Evolutionary conservation across 2,888 invertebrate genomes (phyloP), one percentile per base, ranked within the genome.

Genomic region (Cheilosia grossa): DNA sequence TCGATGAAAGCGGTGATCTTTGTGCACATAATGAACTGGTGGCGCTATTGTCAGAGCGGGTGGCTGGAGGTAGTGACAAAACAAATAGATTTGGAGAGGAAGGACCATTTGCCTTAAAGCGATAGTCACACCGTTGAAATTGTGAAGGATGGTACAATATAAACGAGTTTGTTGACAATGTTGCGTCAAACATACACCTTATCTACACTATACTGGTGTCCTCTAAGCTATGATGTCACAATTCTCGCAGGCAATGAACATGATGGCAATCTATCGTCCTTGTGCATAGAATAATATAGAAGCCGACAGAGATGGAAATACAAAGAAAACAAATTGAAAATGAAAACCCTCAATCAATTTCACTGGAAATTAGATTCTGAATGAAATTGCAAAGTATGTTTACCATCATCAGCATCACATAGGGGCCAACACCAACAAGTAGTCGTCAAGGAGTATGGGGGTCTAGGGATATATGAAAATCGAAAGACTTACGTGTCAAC

Each of bases 281-380:
- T 79, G 21, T 56, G 53, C 69, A 58, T 54, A 56, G 54, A 53
- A 77, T 78, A 72, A 78, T 67, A 42, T 67, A 42, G 66, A 66
- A 64, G 70, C 59, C 33, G 49, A 69, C 69, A 64, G 47, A 69
- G 51, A 69, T 63, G 51, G 69, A 74, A 73, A 79, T 74, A 53
- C 63, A 69, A 78, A 67, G 73, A 73, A 79, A 83, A 79, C 73
- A 83, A 79, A 83, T 83, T 83, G 82, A 83, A 83, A 83, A 69
- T 79, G 82, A 79, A 74, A 74, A 73, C 79, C 74, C 59, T 83
- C 80, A 83, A 83, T 83, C 83, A 75, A 79, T 83, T 83, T 83
- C 74, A 83, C 64, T 83, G 70, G 79, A 83, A 83, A 83, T 83
- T 83, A 83, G 79, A 83, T 83, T 79, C 59, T 59, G 70, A 70